Base-by-base conservation (phyloP, 2,113 vertebrate species). In the Corythoichthys haematopterus region DNA sequence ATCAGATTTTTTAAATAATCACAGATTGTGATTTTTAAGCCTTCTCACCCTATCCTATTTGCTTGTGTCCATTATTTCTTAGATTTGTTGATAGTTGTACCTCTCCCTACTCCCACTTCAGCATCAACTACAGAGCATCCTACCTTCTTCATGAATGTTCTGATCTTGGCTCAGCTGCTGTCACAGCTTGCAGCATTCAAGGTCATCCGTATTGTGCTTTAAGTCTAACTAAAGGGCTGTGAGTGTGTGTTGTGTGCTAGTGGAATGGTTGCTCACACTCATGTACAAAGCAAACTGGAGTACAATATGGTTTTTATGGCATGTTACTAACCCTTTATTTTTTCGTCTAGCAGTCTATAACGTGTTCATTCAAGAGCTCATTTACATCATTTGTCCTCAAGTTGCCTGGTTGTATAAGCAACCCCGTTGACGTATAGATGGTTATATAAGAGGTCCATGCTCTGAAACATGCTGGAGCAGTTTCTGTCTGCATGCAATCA, bases 361-460 rank as follows among this genome's bases (percentile, higher is more conserved):
- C 6, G 40, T 43, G 55, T 56, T 35, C 55, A 56, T 35, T 55
- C 20, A 12, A 2, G 8, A 56, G 36, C 56, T 16, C 2, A 15
- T 38, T 35, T 20, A 33, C 36, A 48, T 1, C 33, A 35, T 53
- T 61, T 70, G 75, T 71, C 66, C 69, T 70, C 40, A 33, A n/a
- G 15, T 83, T 72, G 69, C 66, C 73, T 57, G 61, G 45, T 77
- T 79, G 62, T 65, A 4, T 66, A 80, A 77, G 64, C 15, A 55
- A 69, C 62, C 68, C 43, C 65, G 8, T 57, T 62, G 75, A 63
- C 15, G 51, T 67, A 59, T 61, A 64, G 79, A 56, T 35, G 6
- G 12, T 13, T 56, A 46, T 73, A 72, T 73, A 77, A 70, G 46
- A 69, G 64, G 11, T 7, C 10, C 14, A 33, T 45, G 43, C 16